Conservation (phyloP, 2,888 invertebrate species). For the Zootermopsis nevadensis region DNA sequence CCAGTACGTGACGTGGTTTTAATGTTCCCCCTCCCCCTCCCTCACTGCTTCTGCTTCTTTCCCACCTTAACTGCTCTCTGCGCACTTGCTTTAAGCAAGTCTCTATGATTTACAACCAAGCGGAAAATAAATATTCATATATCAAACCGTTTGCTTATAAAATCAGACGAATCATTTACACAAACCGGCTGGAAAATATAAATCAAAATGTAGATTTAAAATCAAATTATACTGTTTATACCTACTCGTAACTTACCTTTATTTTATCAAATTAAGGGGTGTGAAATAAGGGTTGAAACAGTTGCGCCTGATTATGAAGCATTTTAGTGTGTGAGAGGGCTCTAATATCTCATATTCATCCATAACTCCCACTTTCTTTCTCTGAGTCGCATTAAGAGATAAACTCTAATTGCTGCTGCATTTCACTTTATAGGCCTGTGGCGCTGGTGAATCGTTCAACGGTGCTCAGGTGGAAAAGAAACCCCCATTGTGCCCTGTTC, state of each 20-base stretch:
- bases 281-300: no score
- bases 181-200: slow-evolving; percentile 36
- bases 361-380: no score
- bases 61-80: slow-evolving; percentile 33
- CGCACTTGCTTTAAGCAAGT: slow-evolving; percentile 35
- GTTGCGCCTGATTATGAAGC: no score
- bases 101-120: slow-evolving; percentile 31
- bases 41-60: neutral
- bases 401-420: no score
- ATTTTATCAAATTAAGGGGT: slow-evolving; percentile 28
- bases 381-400: no score
- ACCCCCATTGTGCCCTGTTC: no score
- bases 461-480: no score
- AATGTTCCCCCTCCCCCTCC: neutral
- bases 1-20: slow-evolving; percentile 37
- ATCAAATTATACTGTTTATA: slow-evolving; percentile 40
- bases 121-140: slow-evolving; percentile 42
- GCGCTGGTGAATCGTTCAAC: no score
- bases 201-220: slow-evolving; percentile 34
- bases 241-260: slow-evolving; percentile 36
- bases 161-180: slow-evolving; percentile 31
- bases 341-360: no score
- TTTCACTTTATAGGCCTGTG: no score
- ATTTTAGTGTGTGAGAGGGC: no score
- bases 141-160: slow-evolving; percentile 41